Base-by-base conservation (phyloP, 2,113 vertebrate species). In the Nibea coibor region DNA sequence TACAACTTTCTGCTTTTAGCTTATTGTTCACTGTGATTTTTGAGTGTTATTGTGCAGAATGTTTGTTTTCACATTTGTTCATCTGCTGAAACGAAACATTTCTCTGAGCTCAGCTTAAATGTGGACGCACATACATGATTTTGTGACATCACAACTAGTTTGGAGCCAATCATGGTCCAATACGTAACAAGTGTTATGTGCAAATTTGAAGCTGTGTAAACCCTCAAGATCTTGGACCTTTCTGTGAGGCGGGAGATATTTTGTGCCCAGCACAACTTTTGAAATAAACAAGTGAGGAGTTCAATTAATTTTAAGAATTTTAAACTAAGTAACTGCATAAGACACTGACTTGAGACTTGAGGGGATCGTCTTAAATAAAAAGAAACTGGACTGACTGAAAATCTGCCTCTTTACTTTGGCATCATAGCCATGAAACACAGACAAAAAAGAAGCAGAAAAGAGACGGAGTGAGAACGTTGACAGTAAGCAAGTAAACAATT, bases 401-500 rank as follows among this genome's bases (percentile, higher is more conserved):
- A 11, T 3, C 17, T 14, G 24, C 5, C 58, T 69, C 24, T 0
- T 69, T 72, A 59, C 77, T 65, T 22, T 48, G 76, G 82, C 76
- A 78, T 22, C 54, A 35, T 42, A 0, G 12, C 28, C 50, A 77
- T 54, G 50, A 62, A 67, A 17, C 31, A n/a, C 35, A 22, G 39
- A 26, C 58, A 19, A 22, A 43, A 58, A 59, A 64, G 2, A 70
- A 78, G 19, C 19, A 70, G 58, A 8, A 63, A 70, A 22, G 20
- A 28, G 28, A 31, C 3, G 20, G 20, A 35, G 59, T 0, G 12
- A 68, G 20, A 19, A 20, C 20, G 53, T 31, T 35, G 48, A 69
- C 58, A 53, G 72, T 50, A 56, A 63, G 67, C 12, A 5, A 4
- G 71, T 74, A 81, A 87, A 85, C 83, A 87, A 78, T 82, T 88